Evolutionary conservation across 2,113 vertebrate species (phyloP), one percentile per base, ranked within the genome.

Genomic region (Microtus pennsylvanicus): DNA sequence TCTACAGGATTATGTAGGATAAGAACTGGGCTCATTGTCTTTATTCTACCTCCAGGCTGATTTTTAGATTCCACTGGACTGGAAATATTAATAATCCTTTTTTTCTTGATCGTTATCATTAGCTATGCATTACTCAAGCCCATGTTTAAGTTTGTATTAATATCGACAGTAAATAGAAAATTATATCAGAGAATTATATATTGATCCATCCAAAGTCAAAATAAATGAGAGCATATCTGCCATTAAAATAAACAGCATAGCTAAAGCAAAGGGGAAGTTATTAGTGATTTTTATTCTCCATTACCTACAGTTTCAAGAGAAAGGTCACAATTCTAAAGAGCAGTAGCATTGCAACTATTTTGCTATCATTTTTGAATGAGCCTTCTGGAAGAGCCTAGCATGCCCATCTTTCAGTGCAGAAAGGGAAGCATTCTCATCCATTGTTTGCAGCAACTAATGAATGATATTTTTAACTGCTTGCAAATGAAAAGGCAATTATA

Each of bases 101-200:
- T 83, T 96, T 94, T 87, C 75, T 85, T 90, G 58, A 82, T 88
- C 91, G 87, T 93, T 88, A 65, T 95, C 45, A 92, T 82, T 78
- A 81, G 45, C 19, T 95, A 63, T 94, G 58, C n/a, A 86, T 82
- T 96, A 92, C 42, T 93, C 85, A 92, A 96, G 87, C 50, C 63
- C 42, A 75, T 76, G 45, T 91, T 97, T 77, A 89, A 96, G 7
- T 94, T 28, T 92, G 72, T 22, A 35, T 96, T 94, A 96, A 90
- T 92, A 92, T 74, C 93, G 50, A 58, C 30, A 87, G 35, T 86
- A 86, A 96, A 92, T 90, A 78, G 26, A 90, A 86, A 8, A 90
- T 47, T 69, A 38, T 22, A 94, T 87, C 67, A 91, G 77, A 90
- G 72, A 89, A 55, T 65, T 92, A 12, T 28, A 93, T 35, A 55